A percentile compares a stretch with the other conserved stretches of the same genome.
phyloP scores from a whole-genome alignment of 2,113 vertebrate species.

The Carassius gibelio region DNA sequence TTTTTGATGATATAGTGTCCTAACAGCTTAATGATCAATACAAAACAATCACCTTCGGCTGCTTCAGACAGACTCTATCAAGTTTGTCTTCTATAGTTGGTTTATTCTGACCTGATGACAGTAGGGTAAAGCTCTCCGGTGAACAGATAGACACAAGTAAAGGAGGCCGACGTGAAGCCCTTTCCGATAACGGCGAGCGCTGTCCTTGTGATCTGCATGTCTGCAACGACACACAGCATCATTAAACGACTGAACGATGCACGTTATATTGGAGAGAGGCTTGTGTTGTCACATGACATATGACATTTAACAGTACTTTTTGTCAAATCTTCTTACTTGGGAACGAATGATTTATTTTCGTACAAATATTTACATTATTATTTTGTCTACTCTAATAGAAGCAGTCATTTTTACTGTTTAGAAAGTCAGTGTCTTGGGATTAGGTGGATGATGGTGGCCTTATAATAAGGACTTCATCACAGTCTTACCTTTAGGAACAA shows the following conservation, averaged over 20 bases:
- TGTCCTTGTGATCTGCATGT: constrained; percentile 72
- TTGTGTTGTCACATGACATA: background rate
- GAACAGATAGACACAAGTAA: constrained; percentile 75
- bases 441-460: background rate
- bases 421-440: background rate
- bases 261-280: background rate
- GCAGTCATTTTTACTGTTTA: background rate
- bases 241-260: background rate
- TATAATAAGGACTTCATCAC: background rate
- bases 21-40: background rate
- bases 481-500: constrained; percentile 81
- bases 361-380: too few species aligned
- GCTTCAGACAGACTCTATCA: background rate
- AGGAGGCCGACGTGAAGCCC: constrained; percentile 62
- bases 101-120: constrained; percentile 70
- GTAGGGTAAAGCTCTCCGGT: constrained; percentile 81
- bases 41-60: background rate
- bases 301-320: too few species aligned
- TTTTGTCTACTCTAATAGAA: too few species aligned
- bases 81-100: background rate
- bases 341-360: too few species aligned
- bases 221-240: constrained; percentile 61
- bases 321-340: too few species aligned
- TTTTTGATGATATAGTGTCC: background rate
- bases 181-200: constrained; percentile 62